Conservation (phyloP, 1,140 invertebrate genomes). For the Psilanteris sp. region DNA sequence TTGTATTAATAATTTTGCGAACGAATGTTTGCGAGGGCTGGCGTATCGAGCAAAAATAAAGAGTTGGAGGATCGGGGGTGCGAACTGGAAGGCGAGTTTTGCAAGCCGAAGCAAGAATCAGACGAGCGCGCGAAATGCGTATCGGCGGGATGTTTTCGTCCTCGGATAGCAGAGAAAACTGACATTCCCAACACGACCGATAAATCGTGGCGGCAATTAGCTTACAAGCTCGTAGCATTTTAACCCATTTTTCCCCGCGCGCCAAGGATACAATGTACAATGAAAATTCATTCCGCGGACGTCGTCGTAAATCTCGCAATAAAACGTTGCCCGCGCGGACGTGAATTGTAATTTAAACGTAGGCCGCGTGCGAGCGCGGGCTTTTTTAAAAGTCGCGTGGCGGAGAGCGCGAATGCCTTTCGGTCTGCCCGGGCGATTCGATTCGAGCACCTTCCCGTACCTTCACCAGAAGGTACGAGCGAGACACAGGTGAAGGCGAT, state of each 20-base stretch:
- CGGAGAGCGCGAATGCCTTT: constrained; percentile 43
- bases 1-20: too few species aligned
- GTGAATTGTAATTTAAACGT: constrained; percentile 63
- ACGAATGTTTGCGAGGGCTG: too few species aligned
- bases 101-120: too few species aligned
- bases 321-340: constrained; percentile 49
- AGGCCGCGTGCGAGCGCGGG: constrained; percentile 25
- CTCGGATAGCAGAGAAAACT: constrained; percentile 48
- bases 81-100: too few species aligned
- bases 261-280: constrained; percentile 63
- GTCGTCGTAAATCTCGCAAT: constrained; percentile 64
- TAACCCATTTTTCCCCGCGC: constrained; percentile 58
- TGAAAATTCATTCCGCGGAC: constrained; percentile 61
- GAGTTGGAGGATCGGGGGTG: too few species aligned
- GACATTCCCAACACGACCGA: constrained; percentile 47
- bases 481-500: constrained; percentile 71
- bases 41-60: too few species aligned
- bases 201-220: constrained; percentile 59
- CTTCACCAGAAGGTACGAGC: constrained; percentile 44
- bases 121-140: constrained; percentile 18
- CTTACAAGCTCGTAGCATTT: constrained; percentile 62
- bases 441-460: constrained; percentile 21
- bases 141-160: constrained; percentile 41
- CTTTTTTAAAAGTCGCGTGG: constrained; percentile 50
- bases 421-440: constrained; percentile 2